These are phyloP conservation scores for Euplagia quadripunctaria DNA, from an alignment of 2,888 invertebrate genomes.

Conservation along the genomic window DNA sequence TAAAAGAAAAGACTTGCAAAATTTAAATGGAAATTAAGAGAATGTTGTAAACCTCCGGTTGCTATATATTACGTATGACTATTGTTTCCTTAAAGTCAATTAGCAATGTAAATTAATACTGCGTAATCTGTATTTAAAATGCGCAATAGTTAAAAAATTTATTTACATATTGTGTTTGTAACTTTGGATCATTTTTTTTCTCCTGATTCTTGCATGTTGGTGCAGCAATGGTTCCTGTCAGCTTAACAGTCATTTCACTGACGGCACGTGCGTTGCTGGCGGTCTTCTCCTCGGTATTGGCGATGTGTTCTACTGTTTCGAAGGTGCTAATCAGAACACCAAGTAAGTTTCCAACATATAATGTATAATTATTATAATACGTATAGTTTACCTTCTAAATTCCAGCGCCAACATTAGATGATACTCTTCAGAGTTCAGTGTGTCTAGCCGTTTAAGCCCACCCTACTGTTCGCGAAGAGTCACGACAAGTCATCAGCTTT, in stretches of 20 bases:
- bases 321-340: conserved; percentile 42
- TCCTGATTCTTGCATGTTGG: conserved; percentile 21
- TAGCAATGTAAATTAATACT: too few species aligned
- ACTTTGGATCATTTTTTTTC: neutral
- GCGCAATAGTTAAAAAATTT: too few species aligned
- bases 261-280: conserved; percentile 64
- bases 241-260: conserved; percentile 69
- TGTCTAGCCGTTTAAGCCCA: too few species aligned
- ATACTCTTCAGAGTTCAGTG: too few species aligned
- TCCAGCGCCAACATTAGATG: neutral
- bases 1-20: too few species aligned
- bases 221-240: conserved; percentile 78
- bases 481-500: neutral
- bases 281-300: conserved; percentile 66
- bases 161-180: neutral
- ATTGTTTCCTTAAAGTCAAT: too few species aligned
- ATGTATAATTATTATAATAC: neutral
- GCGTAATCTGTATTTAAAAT: neutral
- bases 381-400: too few species aligned
- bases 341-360: conserved; percentile 49
- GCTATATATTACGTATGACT: too few species aligned
- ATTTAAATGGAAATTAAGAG: too few species aligned
- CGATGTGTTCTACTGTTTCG: conserved; percentile 64
- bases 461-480: neutral
- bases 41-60: too few species aligned